Evolutionary conservation across 2,113 vertebrate species (phyloP).

Genomic region (Coptodon rendalli): DNA sequence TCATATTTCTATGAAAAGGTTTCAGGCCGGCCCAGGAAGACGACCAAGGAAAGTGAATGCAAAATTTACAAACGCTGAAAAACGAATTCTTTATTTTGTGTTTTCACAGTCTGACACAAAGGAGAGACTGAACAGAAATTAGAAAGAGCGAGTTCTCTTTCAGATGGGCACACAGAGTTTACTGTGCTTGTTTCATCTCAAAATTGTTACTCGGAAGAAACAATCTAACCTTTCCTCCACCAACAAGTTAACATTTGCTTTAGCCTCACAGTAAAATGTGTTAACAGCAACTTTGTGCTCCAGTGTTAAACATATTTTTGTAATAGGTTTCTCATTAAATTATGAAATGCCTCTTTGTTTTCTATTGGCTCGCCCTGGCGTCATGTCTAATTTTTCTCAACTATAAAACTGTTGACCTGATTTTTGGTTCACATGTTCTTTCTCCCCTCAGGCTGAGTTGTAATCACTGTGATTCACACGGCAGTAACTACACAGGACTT

Average conservation of each 20-base stretch:
- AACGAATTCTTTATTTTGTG: background rate
- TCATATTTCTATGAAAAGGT: background rate
- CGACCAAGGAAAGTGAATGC: background rate
- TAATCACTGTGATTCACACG: background rate
- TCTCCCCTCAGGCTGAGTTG: background rate
- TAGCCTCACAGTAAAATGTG: background rate
- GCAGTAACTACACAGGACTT: background rate
- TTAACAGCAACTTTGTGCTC: background rate
- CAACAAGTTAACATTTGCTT: background rate
- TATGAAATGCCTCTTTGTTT: background rate
- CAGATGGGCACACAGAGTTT: background rate
- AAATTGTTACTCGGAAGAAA: background rate
- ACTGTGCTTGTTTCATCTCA: fast-evolving
- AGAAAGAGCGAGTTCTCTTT: background rate
- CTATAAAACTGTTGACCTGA: background rate
- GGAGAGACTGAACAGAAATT: background rate
- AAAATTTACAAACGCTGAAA: background rate
- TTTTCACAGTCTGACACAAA: background rate
- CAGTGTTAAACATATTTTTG: background rate
- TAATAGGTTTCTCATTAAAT: background rate
- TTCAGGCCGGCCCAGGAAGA: background rate
- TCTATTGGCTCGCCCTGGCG: background rate
- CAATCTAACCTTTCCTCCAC: background rate
- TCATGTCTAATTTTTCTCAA: background rate
- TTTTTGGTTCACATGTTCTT: background rate